Evolutionary conservation across 2,113 vertebrate species (phyloP), one percentile per base, ranked within the genome.

Genomic region (Dinomys branickii): DNA sequence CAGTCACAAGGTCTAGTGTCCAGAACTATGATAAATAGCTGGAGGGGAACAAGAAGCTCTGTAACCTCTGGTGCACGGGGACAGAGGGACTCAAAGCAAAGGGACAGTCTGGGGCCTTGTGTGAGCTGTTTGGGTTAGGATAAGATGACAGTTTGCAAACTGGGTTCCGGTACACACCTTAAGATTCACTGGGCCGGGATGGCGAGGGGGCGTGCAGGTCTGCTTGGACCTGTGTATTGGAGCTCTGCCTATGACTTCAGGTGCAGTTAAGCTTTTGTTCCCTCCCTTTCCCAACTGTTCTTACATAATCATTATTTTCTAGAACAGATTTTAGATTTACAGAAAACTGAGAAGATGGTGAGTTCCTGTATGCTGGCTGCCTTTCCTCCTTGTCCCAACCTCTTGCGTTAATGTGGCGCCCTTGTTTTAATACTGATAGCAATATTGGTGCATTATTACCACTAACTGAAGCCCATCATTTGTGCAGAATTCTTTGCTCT

Each of bases 291-390:
- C 35, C 17, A 73, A 0, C n/a, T 35, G 82, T 83, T 75, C 50
- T 80, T 85, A 75, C 35, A 20, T 44, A 58, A 83, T 44, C 61
- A 80, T 35, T 33, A 28, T 30, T 41, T 83, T 88, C 82, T 59
- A 71, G 52, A 86, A 56, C 17, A 52, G 52, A 47, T 83, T 58
- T 65, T 44, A 83, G 80, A 58, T 88, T 85, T 86, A 85, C 35
- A 73, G 93, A 71, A 92, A 80, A 30, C 24, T 7, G 30, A 67
- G 54, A 89, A 78, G 85, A 12, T 56, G 22, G 13, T 69, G 61
- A 35, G 28, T 77, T 95, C 28, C 4, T 16, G 5, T 0, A 2
- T 24, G 33, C 28, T 38, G 54, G 33, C 28, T 81, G 3, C n/a
- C 2, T 19, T 87, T 61, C 3, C 28, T 17, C 11, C 10, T 4